Base-by-base conservation (phyloP, 2,113 vertebrate genomes). In the Dicerorhinus sumatrensis region DNA sequence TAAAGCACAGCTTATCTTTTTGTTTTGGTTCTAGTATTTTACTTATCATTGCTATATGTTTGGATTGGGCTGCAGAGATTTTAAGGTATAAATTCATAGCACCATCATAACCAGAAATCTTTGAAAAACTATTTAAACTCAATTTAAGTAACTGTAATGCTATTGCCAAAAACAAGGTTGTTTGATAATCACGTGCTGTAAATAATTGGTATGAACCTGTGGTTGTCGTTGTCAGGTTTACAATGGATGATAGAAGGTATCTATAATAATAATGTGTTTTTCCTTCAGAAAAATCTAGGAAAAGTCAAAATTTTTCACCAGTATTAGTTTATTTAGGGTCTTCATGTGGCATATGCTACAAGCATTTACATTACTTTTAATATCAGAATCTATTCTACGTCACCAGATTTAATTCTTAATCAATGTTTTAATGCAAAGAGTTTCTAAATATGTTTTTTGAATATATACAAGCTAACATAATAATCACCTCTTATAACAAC, bases 101-200 rank as follows among this genome's bases (percentile, higher is more conserved):
- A 60, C 27, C 58, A 65, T 18, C 8, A 92, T 39, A 13, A 58
- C 11, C 11, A 93, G 27, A 88, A 76, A 81, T 63, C 54, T 86
- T 65, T 72, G 46, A 89, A 73, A 73, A 77, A 33, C 48, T 85
- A 16, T 63, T 96, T 23, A 91, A 84, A 67, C 12, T 96, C 60
- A 39, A 23, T 65, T 67, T 83, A 91, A 97, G 54, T 65, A 60
- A 80, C 84, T 17, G 6, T 6, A 84, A 77, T 20, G 8, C 5
- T 81, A 13, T 20, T 76, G 46, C 20, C 33, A 16, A 51, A 77
- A 87, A 82, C 4, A 58, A 5, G 39, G 33, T 29, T 69, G 14
- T 84, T 86, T 62, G 51, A 86, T 92, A 51, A 86, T 25, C 1
- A 36, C 8, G 16, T 18, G 21, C 39, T 81, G 0, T 81, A 60